Evolutionary conservation across 1,140 invertebrate species (phyloP).

Genomic region (Dendroctonus ponderosae): DNA sequence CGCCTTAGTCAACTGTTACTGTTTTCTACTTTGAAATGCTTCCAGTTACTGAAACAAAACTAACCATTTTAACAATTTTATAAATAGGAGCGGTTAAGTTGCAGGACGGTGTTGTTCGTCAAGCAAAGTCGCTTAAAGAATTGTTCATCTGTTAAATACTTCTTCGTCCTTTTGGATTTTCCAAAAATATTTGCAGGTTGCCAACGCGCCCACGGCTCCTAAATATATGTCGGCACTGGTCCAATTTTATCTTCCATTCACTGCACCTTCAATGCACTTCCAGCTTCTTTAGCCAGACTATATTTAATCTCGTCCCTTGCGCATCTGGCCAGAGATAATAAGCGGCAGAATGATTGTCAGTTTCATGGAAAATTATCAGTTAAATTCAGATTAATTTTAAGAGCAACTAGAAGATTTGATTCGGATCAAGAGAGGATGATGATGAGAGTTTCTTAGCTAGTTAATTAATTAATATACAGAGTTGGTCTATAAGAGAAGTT

Average conservation of each 20-base stretch:
- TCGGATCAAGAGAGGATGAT: too few species aligned
- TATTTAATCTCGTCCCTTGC: background rate
- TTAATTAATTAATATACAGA: too few species aligned
- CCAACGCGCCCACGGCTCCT: constrained; percentile 50
- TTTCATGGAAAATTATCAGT: too few species aligned
- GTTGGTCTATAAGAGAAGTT: too few species aligned
- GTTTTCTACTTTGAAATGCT: too few species aligned
- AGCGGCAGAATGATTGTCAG: too few species aligned
- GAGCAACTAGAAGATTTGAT: too few species aligned
- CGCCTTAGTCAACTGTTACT: too few species aligned
- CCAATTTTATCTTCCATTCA: constrained; percentile 52
- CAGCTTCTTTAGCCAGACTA: background rate
- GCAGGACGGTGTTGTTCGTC: constrained; percentile 30
- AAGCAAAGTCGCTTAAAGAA: constrained; percentile 38
- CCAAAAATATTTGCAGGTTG: constrained; percentile 50
- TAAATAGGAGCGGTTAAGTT: constrained; percentile 24
- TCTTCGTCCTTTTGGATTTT: constrained; percentile 46
- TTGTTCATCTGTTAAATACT: constrained; percentile 50
- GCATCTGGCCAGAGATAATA: background rate
- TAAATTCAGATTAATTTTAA: too few species aligned
- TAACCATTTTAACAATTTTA: constrained; percentile 27
- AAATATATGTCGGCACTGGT: constrained; percentile 49
- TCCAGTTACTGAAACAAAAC: background rate
- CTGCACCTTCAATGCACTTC: constrained; percentile 41
- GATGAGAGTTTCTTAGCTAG: too few species aligned